These are phyloP conservation scores for Petrolisthes manimaculis DNA, from an alignment of 2,888 invertebrate genomes.

Conservation along the genomic window DNA sequence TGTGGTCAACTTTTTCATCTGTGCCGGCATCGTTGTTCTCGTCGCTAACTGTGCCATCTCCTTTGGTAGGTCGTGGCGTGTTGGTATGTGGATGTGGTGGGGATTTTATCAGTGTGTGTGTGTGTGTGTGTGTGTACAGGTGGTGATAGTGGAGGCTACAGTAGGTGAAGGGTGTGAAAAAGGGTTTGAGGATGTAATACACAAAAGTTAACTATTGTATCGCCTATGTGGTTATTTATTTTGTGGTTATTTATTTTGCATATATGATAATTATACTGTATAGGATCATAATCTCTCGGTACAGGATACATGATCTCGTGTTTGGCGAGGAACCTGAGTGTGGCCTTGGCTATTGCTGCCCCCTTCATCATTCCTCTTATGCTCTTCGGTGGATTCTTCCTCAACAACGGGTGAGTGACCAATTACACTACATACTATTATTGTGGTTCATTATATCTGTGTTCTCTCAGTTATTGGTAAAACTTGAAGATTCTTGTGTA, in stretches of 20 bases:
- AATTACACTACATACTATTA: no score
- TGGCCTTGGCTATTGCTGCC: slow-evolving; percentile 91
- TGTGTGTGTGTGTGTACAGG: neutral
- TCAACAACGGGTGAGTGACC: slow-evolving; percentile 70
- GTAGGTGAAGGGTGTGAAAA: neutral
- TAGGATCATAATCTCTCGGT: slow-evolving; percentile 52
- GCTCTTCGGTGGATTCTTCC: slow-evolving; percentile 78
- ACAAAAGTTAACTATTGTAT: no score
- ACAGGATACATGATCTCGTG: slow-evolving; percentile 93
- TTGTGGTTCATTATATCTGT: no score
- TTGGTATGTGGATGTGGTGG: neutral
- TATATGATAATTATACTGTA: neutral
- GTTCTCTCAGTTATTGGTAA: neutral
- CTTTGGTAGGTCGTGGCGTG: slow-evolving; percentile 77
- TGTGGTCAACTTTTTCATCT: slow-evolving; percentile 76
- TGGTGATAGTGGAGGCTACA: neutral
- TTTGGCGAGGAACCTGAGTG: slow-evolving; percentile 83
- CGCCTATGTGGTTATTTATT: no score
- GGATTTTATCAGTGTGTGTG: no score
- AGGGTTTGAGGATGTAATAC: neutral
- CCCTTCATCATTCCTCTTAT: slow-evolving; percentile 93
- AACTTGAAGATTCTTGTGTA: neutral
- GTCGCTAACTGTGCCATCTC: slow-evolving; percentile 90
- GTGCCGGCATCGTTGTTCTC: slow-evolving; percentile 79
- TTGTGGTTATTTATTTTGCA: no score